Evolutionary conservation across 2,113 vertebrate genomes (phyloP), one percentile per base, ranked within the genome.

Genomic region (Channa argus): DNA sequence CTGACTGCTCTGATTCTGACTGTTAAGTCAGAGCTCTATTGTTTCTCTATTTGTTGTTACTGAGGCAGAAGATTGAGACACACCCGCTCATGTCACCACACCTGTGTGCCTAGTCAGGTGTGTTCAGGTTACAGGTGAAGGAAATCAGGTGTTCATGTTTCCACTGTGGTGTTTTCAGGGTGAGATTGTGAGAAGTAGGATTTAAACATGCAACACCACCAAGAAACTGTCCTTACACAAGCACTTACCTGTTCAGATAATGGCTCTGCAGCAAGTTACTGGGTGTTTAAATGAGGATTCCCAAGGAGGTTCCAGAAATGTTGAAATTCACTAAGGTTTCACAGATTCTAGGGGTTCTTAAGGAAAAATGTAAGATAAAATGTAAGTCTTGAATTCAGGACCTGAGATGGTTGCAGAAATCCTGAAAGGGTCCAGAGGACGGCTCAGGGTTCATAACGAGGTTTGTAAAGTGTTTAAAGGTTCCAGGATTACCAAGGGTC

Each of bases 21-120:
- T 51, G 14, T 36, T 41, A 13, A 11, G 0, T 63, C 8, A 46
- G 66, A 54, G 62, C 55, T 56, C 8, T 7, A 51, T 74, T 85
- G 64, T 80, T 85, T 54, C 64, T 63, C n/a, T 71, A 64, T 78
- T 77, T 82, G 66, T 63, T 58, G 71, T 79, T 15, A 52, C 71
- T 43, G 51, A 39, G 46, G 66, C 59, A 63, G 65, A 61, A 56
- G 6, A 24, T 11, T 9, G 38, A 38, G 58, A 71, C 62, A 82
- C 71, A 64, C 82, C 33, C 55, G 44, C 37, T 3, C 71, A 75
- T 55, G 37, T 72, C 14, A 79, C 52, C 69, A 41, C 64, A 74
- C 41, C 67, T 53, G 14, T 24, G 56, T 38, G 12, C 10, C 6
- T 50, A 24, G 24, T 24, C 24, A 24, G 24, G 1, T 53, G 43